Evolutionary conservation across 2,888 invertebrate genomes (phyloP).

Genomic region (Dasysyrphus tricinctus): DNA sequence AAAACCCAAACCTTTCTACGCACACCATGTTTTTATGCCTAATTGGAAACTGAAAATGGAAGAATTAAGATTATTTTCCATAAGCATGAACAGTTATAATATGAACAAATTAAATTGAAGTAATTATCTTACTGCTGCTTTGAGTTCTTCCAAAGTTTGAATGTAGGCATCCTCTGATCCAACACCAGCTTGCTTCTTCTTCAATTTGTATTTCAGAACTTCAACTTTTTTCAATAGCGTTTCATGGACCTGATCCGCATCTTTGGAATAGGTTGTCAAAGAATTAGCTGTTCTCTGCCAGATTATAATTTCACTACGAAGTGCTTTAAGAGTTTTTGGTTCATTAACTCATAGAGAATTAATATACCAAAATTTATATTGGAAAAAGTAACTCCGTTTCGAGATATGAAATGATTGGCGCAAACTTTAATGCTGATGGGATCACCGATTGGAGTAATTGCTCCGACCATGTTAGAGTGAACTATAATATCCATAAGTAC

Average conservation of each 20-base stretch:
- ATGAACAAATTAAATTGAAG: no score
- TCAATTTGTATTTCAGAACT: conserved; percentile 86
- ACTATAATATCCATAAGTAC: conserved; percentile 94
- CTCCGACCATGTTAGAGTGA: conserved; percentile 95
- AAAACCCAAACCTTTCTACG: conserved; percentile 89
- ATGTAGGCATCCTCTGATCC: conserved; percentile 86
- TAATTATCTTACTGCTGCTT: conserved; percentile 78
- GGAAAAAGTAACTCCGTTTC: conserved; percentile 90
- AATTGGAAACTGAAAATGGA: conserved; percentile 89
- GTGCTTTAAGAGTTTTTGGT: conserved; percentile 88
- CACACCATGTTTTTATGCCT: conserved; percentile 88
- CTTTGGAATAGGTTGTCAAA: conserved; percentile 91
- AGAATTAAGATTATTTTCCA: neutral
- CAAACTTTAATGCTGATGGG: conserved; percentile 97
- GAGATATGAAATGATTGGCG: conserved; percentile 88
- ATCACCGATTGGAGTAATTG: conserved; percentile 95
- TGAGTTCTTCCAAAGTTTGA: conserved; percentile 89
- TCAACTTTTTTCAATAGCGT: conserved; percentile 90
- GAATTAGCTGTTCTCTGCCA: conserved; percentile 92
- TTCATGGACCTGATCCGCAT: conserved; percentile 92
- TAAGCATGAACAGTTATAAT: no score
- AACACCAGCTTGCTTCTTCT: conserved; percentile 85
- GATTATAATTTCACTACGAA: conserved; percentile 92
- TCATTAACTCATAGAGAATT: conserved; percentile 88
- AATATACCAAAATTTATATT: conserved; percentile 90